These are phyloP conservation scores for Drosophila watanabei DNA, from an alignment of 1,140 invertebrate species.

Conservation along the genomic window DNA sequence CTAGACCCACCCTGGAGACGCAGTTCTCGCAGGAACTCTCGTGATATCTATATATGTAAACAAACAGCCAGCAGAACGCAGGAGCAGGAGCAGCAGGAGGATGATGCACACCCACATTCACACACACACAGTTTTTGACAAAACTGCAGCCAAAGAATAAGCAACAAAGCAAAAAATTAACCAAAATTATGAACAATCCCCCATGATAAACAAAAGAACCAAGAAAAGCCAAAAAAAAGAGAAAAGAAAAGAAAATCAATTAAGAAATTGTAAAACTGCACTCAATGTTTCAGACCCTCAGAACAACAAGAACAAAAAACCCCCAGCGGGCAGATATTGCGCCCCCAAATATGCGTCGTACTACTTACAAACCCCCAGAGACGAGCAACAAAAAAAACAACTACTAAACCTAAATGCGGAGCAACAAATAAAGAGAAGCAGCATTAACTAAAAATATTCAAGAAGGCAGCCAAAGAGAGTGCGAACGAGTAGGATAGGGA, in stretches of 20 bases:
- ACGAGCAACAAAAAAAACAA: slow-evolving; percentile 42
- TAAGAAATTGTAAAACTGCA: slow-evolving; percentile 80
- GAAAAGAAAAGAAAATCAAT: slow-evolving; percentile 54
- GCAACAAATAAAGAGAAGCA: slow-evolving; percentile 60
- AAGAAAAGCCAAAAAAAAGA: slow-evolving; percentile 39
- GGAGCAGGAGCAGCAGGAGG: slow-evolving; percentile 31
- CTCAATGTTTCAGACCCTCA: slow-evolving; percentile 76
- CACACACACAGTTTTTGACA: slow-evolving; percentile 62
- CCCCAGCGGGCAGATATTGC: slow-evolving; percentile 37
- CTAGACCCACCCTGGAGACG: slow-evolving; percentile 86
- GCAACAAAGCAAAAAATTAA: slow-evolving; percentile 49
- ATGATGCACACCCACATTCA: slow-evolving; percentile 37
- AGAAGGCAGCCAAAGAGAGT: slow-evolving; percentile 56
- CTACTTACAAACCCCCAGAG: slow-evolving; percentile 43
- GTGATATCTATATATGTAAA: slow-evolving; percentile 86
- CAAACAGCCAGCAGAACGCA: slow-evolving; percentile 59
- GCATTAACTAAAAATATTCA: slow-evolving; percentile 58
- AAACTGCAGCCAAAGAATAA: slow-evolving; percentile 77
- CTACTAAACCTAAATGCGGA: slow-evolving; percentile 58
- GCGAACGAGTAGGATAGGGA: slow-evolving; percentile 21
- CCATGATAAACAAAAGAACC: slow-evolving; percentile 15
- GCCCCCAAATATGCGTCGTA: slow-evolving; percentile 47
- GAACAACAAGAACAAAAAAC: slow-evolving; percentile 16
- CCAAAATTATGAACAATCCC: slow-evolving; percentile 55
- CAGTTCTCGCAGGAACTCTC: slow-evolving; percentile 86